Evolutionary conservation across 2,888 invertebrate genomes (phyloP), one percentile per base, ranked within the genome.

Genomic region (Platycnemis pennipes): DNA sequence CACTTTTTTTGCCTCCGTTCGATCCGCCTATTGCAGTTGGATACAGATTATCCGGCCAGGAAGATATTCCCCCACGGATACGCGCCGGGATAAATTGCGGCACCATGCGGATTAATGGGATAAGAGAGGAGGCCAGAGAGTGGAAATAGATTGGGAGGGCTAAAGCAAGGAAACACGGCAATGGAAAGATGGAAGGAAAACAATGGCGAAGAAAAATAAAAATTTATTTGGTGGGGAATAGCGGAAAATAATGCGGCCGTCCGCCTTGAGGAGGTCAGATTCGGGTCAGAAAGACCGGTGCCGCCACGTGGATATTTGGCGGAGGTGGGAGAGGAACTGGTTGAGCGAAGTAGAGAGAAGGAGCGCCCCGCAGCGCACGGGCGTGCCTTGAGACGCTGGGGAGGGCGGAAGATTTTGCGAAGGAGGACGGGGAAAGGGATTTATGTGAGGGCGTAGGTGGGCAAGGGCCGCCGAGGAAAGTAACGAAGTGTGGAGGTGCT

Each of bases 401-500:
- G 19, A 16, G 49, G 19, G 5, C 22, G 63, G 44, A 13, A 31
- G 88, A 13, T 0, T 19, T 5, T 0, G 49, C 31, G 89, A 53
- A 26, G 49, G 16, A 53, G 31, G 16, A 49, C n/a, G 53, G 77
- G 13, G 63, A 8, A 26, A 63, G 63, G 63, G 63, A n/a, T 63
- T 63, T 63, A 63, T 63, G n/a, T 45, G 89, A 89, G 26, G 22
- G 46, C n/a, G 77, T n/a, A 87, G 87, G n/a, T n/a, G n/a, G 87
- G 87, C 45, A 46, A 44, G 87, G 87, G 87, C 19, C 42, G 37
- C 86, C 26, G 44, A 87, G 87, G 87, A 46, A n/a, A 87, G 87
- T 44, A 87, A 87, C n/a, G 87, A 87, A 87, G 87, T 46, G 46
- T 77, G 46, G 87, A 87, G 87, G 87, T 91, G 91, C 91, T 69